Conservation (phyloP, 2,113 vertebrate species). For the Callaeas wilsoni region DNA sequence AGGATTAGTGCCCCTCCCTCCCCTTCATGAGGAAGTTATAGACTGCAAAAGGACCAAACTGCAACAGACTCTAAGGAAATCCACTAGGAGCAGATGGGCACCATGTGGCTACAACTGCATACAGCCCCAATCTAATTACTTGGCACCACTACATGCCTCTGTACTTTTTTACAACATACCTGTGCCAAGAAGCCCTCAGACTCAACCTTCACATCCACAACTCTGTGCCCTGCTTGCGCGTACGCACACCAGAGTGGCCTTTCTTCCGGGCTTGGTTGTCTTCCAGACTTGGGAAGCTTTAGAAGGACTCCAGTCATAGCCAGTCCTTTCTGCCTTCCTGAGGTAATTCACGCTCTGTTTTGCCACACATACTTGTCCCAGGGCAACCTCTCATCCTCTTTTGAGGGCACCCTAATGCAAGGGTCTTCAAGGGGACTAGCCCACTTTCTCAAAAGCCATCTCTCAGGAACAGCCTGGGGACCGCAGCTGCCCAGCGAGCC, state of each 20-base stretch:
- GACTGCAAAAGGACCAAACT: background rate
- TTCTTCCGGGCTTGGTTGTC: background rate
- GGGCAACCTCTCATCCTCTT: background rate
- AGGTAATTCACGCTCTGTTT: background rate
- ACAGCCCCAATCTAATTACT: background rate
- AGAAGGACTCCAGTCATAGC: background rate
- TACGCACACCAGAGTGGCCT: background rate
- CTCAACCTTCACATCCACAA: background rate
- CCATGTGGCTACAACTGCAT: background rate
- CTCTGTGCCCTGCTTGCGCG: background rate
- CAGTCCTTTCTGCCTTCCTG: background rate
- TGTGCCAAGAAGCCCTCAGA: background rate
- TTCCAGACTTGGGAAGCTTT: background rate
- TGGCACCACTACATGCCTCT: background rate
- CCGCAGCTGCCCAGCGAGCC: background rate
- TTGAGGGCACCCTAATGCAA: background rate
- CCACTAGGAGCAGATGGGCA: background rate
- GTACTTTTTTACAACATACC: background rate
- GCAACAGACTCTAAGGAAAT: background rate
- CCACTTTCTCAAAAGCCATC: background rate
- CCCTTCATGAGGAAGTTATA: background rate
- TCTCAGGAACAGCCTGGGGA: background rate
- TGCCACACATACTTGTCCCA: rapidly evolving
- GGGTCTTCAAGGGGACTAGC: background rate
- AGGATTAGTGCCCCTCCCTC: background rate